Evolutionary conservation across 1,140 invertebrate species (phyloP), one percentile per base, ranked within the genome.

Genomic region (Trichomalopsis sarcophagae): DNA sequence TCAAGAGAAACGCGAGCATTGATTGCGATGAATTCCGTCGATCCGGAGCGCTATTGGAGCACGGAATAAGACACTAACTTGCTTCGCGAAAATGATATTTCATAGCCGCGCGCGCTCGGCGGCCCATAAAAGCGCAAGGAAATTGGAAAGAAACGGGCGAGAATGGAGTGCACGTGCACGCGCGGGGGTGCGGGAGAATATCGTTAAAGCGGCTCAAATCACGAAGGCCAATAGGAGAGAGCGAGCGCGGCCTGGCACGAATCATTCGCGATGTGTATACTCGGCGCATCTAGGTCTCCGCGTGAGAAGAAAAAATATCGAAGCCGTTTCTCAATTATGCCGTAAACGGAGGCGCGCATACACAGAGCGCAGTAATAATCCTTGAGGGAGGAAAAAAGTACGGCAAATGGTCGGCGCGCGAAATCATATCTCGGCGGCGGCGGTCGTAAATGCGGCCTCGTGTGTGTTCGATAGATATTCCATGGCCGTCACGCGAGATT

Each of bases 401-500:
- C n/a, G 7, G 55, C 55, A 62, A 62, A 62, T 62, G 0, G 17
- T 62, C 55, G 55, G 17, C 55, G 55, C 55, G 17, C 69, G 27
- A 75, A 75, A 40, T 75, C 36, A 75, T 71, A 71, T 71, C 68
- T 71, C 55, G 50, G 21, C 47, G 55, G 47, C 13, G 13, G 50
- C 50, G 68, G 73, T 74, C 73, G 73, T 74, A 74, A 74, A 74
- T 40, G 73, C 33, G 47, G 47, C 76, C 55, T 78, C 62, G 68
- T 81, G 68, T 71, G 89, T 87, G 87, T 91, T 89, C 88, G 87
- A 92, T 92, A 91, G 90, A 92, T 88, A 89, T 91, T 92, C 89
- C 88, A 88, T 88, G 89, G 90, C 86, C 91, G 92, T 92, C 91
- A 92, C 92, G 92, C 92, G 91, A 93, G 91, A 92, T 93, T 93